Evolutionary conservation across 1,140 invertebrate genomes (phyloP), one percentile per base, ranked within the genome.

Genomic region (Danaus plexippus): DNA sequence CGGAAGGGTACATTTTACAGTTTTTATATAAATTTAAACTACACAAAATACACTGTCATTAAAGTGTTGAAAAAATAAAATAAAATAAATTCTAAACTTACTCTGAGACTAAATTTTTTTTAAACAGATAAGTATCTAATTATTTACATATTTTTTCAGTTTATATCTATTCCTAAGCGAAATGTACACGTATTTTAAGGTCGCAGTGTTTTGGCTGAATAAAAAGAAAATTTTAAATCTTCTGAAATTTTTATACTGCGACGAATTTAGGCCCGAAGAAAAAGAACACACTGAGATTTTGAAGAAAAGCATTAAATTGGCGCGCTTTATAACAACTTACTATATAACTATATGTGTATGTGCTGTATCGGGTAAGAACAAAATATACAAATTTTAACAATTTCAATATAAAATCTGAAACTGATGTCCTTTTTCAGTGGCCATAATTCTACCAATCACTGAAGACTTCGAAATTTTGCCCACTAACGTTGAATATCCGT

Each of bases 131-230:
- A 32, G 22, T 32, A 15, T 15, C 15, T 47, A 18, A 12, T 57
- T 57, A 50, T 43, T 43, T 55, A 18, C 13, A n/a, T 11, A 57
- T 55, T 56, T 56, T 87, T 79, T 43, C 75, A 88, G 87, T 32
- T 63, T 87, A 22, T 88, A 88, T 59, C 71, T 88, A 54, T 87
- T 88, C 54, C 69, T 87, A 12, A 88, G 87, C 57, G 87, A 88
- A 71, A 85, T 85, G 75, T 88, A 87, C 56, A 88, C 85, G 12
- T 85, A 82, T 57, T 77, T 88, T 58, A 88, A 88, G 73, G 54
- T 88, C 9, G 72, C 71, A 9, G 83, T 81, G 41, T 87, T 88
- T 65, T 83, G 85, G 80, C 66, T 78, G 54, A 87, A 88, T 50
- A 85, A 74, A 52, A 62, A 73, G 11, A 80, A 87, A 73, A 77